phyloP scores from a whole-genome alignment of 2,797 vertebrate genomes.

The Sorex maritimensis region DNA sequence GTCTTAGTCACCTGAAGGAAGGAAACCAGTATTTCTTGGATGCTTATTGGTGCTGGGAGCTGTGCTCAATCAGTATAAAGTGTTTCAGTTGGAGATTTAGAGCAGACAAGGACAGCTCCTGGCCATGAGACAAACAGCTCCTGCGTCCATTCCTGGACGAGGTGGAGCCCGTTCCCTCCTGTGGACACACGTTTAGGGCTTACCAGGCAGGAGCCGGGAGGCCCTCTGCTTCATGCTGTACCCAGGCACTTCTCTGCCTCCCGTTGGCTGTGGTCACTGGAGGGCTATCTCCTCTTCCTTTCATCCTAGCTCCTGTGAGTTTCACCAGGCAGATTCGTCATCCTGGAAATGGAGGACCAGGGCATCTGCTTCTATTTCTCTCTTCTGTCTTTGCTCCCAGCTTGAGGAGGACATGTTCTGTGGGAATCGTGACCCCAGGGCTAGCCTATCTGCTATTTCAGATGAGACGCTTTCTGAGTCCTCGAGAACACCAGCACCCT shows the following conservation, averaged over 20 bases:
- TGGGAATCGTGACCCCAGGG: neutral
- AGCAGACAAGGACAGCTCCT: neutral
- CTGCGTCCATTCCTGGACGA: neutral
- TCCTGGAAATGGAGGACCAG: neutral
- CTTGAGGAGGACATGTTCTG: conserved; percentile 14
- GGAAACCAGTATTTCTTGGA: conserved; percentile 2
- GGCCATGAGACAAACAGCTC: neutral
- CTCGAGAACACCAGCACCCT: conserved; percentile 25
- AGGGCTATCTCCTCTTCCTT: neutral
- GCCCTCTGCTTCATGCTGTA: neutral
- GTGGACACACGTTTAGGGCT: neutral
- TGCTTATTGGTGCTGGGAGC: neutral
- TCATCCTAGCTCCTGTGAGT: neutral
- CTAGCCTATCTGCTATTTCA: neutral
- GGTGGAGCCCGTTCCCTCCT: neutral
- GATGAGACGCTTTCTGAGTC: conserved; percentile 16
- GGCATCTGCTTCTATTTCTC: neutral
- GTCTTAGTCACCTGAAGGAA: conserved; percentile 37
- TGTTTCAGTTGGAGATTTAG: conserved; percentile 1
- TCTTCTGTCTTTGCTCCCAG: conserved; percentile 6
- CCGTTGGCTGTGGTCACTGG: neutral
- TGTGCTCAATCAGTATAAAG: neutral
- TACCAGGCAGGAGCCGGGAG: neutral
- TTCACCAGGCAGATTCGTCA: neutral
- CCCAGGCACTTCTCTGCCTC: neutral